Percentiles rank a stretch among this genome's conserved stretches.
Evolutionary conservation across 35 echinoderm and acorn worm species (phyloP).

Genomic region (Lytechinus variegatus): DNA sequence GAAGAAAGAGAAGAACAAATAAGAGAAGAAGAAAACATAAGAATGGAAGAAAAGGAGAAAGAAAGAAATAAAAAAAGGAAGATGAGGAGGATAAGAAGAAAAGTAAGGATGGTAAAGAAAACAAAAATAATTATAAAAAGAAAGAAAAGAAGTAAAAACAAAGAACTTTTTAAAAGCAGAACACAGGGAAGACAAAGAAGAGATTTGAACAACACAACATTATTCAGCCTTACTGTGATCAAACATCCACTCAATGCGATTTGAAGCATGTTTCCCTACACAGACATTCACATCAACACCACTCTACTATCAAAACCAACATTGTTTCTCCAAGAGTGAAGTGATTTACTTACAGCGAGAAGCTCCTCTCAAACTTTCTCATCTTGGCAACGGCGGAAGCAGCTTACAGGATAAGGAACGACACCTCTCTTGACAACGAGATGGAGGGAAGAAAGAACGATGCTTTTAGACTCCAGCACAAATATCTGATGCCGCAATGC

Average conservation of each 20-base stretch:
- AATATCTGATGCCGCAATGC: slow-evolving; percentile 10
- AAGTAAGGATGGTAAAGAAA: too few species aligned
- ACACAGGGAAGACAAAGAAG: too few species aligned
- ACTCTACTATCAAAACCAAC: neutral
- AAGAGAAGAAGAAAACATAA: too few species aligned
- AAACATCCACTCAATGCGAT: neutral
- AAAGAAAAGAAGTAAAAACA: too few species aligned
- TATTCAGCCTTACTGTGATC: neutral
- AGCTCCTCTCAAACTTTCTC: slow-evolving; percentile 40
- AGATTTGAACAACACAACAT: too few species aligned
- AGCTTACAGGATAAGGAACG: neutral
- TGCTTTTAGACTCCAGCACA: neutral
- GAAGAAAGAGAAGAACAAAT: too few species aligned
- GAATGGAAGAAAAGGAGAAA: too few species aligned
- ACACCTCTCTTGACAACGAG: neutral
- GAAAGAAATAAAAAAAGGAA: too few species aligned
- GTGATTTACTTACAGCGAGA: slow-evolving; percentile 33
- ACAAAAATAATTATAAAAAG: too few species aligned
- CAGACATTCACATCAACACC: neutral
- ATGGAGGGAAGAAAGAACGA: slow-evolving; percentile 8
- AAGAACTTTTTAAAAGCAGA: too few species aligned
- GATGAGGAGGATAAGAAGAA: too few species aligned
- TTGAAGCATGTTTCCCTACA: neutral
- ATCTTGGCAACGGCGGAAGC: neutral
- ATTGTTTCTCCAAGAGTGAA: neutral